Evolutionary conservation across 2,888 invertebrate genomes (phyloP).

Genomic region (Laothoe populi): DNA sequence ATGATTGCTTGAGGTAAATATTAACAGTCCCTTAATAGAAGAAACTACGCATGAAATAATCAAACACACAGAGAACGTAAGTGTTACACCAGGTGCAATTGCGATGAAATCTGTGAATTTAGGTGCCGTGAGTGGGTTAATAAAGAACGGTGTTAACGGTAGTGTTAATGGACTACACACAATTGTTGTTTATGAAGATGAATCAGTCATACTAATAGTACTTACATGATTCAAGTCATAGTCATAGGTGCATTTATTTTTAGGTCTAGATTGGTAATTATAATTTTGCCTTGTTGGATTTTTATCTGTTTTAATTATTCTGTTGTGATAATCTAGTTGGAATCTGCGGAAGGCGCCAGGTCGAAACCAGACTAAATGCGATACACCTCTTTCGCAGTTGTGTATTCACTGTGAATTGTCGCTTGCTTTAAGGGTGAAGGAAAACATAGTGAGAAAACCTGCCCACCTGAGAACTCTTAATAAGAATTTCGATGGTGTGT

Average conservation of each 20-base stretch:
- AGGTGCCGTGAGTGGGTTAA: constrained; percentile 3
- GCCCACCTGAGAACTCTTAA: no score
- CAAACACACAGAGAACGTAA: background rate
- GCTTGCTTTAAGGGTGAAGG: no score
- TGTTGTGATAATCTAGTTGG: no score
- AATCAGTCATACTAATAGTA: constrained; percentile 16
- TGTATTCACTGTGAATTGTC: no score
- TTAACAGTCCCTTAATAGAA: background rate
- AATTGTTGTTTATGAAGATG: constrained; percentile 19
- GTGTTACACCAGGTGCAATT: constrained; percentile 12
- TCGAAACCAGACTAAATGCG: no score
- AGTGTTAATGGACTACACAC: constrained; percentile 19
- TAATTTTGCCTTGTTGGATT: background rate
- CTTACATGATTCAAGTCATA: background rate
- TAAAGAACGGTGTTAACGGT: constrained; percentile 3
- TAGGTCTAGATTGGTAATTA: background rate
- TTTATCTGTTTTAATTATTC: no score
- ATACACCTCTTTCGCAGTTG: no score
- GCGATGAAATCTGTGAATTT: constrained; percentile 1
- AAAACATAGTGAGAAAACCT: no score
- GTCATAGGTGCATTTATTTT: background rate
- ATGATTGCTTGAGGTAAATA: no score
- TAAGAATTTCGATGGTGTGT: no score
- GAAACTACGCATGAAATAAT: background rate
- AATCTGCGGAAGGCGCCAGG: no score